Evolutionary conservation across 2,888 invertebrate species (phyloP), one percentile per base, ranked within the genome.

Genomic region (Coelopa pilipes): DNA sequence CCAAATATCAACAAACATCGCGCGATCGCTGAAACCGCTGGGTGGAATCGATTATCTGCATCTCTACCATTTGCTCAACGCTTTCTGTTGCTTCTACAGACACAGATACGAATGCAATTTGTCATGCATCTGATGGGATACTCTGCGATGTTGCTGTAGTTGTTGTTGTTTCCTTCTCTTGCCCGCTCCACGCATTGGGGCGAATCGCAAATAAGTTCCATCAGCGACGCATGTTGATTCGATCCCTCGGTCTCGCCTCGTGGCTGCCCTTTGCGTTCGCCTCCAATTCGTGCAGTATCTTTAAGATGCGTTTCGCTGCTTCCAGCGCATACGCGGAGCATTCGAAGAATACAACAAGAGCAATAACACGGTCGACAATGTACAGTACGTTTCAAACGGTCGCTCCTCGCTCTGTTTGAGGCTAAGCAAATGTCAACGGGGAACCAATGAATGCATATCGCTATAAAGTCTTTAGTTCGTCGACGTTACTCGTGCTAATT

Each of bases 341-440:
- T 34, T 34, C 34, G 34, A 7, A 34, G 7, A 34, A 34, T 7
- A 34, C 34, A 34, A 34, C 34, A 34, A 34, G 7, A 34, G 7
- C 34, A 34, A 4, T 34, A 7, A 4, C 7, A 7, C 34, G 7
- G 34, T 34, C 34, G 34, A 34, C 34, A 34, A 13, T 62, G 62
- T 62, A 62, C 62, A 62, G 62, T 62, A 62, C 62, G 62, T n/a
- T 62, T 24, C 62, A 62, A 62, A 62, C 62, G 62, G 62, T 62
- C 24, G 21, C 62, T 62, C 24, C n/a, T 62, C n/a, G 62, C 62
- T 62, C 62, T 62, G 62, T 45, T 62, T n/a, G n/a, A n/a, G 13
- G 62, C 34, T 34, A 62, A n/a, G n/a, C 34, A n/a, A 62, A 15
- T 62, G 62, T 62, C 62, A 62, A 62, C 24, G 34, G 34, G 2